Evolutionary conservation across 2,113 vertebrate species (phyloP), one percentile per base, ranked within the genome.

Genomic region (Acrocephalus kingi): DNA sequence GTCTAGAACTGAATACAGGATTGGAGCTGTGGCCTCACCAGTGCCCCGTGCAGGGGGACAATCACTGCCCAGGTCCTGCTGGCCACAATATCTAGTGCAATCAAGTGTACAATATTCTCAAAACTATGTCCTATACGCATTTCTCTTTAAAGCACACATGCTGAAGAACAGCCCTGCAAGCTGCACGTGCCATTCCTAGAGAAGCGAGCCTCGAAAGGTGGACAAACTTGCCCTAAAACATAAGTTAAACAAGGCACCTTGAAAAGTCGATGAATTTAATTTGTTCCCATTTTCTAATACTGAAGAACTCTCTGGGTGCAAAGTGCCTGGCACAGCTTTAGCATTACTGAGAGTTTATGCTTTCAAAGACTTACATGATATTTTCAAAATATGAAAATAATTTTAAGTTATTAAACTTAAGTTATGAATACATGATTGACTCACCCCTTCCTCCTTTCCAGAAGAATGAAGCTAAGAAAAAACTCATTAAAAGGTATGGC

Each of bases 11-110:
- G 18, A 63, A 25, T 13, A 25, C 39, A 43, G 9, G 11, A 71
- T 8, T 75, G 0, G 0, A 74, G 41, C 8, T 35, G 41, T 18
- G 3, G 11, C 51, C 20, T 55, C 31, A 61, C 12, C 51, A 45
- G 12, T 11, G 37, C 12, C 0, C 0, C 9, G 4, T 45, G 18
- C 15, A 52, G 22, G 14, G 28, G 8, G 0, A 54, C 1, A 1
- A 43, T 43, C 43, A 4, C 28, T 46, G 39, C 18, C 51, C 13
- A 33, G 5, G 1, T 24, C 31, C 64, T 83, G 9, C 43, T 52
- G n/a, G 11, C 30, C 61, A 41, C 12, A 13, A 4, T 27, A 19
- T 25, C 45, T 23, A 64, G 17, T 20, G 12, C 19, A 71, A 23
- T 45, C 13, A 48, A 61, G 7, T 4, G 5, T 9, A 66, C 19